phyloP scores from a whole-genome alignment of 2,888 invertebrate genomes.

The Chromoteleia sp. region DNA sequence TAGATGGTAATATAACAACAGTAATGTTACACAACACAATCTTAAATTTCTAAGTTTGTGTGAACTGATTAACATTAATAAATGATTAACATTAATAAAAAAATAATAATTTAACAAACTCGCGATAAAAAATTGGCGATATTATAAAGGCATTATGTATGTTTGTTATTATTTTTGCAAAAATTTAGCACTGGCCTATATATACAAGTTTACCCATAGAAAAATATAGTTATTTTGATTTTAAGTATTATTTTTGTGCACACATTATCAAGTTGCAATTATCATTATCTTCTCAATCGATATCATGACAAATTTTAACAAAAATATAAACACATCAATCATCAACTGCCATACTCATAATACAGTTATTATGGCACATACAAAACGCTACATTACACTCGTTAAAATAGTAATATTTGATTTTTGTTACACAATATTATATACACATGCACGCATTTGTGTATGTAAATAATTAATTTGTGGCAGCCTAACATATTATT shows the following conservation, averaged over 20 bases:
- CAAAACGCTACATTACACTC: slow-evolving; percentile 40
- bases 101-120: slow-evolving; percentile 44
- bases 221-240: slow-evolving; percentile 68
- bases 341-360: slow-evolving; percentile 56
- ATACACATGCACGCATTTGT: slow-evolving; percentile 37
- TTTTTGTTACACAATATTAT: slow-evolving; percentile 43
- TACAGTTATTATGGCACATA: slow-evolving; percentile 62
- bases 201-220: slow-evolving; percentile 56
- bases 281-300: slow-evolving; percentile 15
- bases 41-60: slow-evolving; percentile 37
- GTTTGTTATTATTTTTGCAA: slow-evolving; percentile 39
- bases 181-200: slow-evolving; percentile 62
- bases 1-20: slow-evolving; percentile 39
- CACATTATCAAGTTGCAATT: slow-evolving; percentile 23
- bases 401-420: slow-evolving; percentile 42
- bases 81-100: slow-evolving; percentile 4
- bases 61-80: slow-evolving; percentile 20
- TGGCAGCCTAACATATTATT: too few relatives aligned
- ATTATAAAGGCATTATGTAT: slow-evolving; percentile 25
- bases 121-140: slow-evolving; percentile 18
- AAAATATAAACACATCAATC: slow-evolving; percentile 5
- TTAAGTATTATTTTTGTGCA: slow-evolving; percentile 51
- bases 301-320: slow-evolving; percentile 29
- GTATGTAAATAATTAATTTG: too few relatives aligned
- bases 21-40: slow-evolving; percentile 47